Conservation (phyloP, 2,797 vertebrate species). For the Thaleichthys pacificus region DNA sequence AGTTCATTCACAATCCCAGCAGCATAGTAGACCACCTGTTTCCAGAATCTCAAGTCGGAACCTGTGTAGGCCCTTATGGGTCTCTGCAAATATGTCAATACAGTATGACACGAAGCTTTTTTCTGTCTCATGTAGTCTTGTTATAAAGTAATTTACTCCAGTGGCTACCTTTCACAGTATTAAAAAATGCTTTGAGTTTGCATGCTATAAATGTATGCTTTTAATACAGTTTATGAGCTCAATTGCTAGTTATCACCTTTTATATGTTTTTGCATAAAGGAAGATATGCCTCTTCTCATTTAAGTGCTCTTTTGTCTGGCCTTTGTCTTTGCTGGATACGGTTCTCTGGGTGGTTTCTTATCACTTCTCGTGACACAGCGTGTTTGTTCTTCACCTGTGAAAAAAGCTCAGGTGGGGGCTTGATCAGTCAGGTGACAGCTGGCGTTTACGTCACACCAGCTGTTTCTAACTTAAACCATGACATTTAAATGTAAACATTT, state of each 20-base stretch:
- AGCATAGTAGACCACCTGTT: background rate
- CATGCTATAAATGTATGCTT: background rate
- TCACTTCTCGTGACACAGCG: slow-evolving; percentile 23
- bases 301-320: background rate
- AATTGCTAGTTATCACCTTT: background rate
- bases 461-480: no score
- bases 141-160: background rate
- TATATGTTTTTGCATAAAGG: slow-evolving; percentile 4
- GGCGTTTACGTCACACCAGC: background rate
- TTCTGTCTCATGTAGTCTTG: background rate
- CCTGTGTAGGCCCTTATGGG: background rate
- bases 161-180: background rate
- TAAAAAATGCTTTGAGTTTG: background rate
- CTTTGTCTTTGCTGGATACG: background rate
- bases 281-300: slow-evolving; percentile 2
- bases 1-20: background rate
- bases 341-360: slow-evolving; percentile 4
- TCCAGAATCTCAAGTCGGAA: background rate
- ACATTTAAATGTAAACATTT: no score
- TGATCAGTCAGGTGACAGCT: background rate
- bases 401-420: no score
- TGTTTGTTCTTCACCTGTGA: background rate
- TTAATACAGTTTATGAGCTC: background rate
- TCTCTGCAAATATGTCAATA: background rate
- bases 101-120: no score